phyloP scores from a whole-genome alignment of 2,797 vertebrate species.

The Premnoplex brunnescens region DNA sequence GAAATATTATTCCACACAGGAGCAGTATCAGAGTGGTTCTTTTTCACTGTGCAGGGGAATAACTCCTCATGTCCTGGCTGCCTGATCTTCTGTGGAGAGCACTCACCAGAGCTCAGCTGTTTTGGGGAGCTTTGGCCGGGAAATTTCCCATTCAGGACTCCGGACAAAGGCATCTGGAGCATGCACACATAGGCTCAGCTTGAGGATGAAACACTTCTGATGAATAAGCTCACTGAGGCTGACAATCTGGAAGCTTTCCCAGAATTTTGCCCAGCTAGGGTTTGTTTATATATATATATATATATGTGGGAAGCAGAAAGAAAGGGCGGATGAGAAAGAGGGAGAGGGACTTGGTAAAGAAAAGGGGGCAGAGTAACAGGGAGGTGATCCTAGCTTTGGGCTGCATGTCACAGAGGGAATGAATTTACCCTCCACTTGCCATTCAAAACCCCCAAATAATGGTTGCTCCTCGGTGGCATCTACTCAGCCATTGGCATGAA shows the following conservation, averaged over 20 bases:
- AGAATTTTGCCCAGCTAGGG: conserved; percentile 30
- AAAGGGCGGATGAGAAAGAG: background rate
- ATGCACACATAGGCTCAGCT: conserved; percentile 9
- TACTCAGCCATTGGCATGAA: background rate
- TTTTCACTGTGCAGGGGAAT: background rate
- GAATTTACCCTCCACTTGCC: background rate
- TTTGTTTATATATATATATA: conserved; percentile 10
- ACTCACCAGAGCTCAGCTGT: conserved; percentile 28
- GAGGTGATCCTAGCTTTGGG: background rate
- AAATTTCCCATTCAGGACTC: conserved; percentile 32
- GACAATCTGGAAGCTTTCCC: conserved; percentile 51
- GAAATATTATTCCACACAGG: background rate
- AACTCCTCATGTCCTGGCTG: background rate
- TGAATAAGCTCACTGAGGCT: conserved; percentile 61
- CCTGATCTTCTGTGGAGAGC: background rate
- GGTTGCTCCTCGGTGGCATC: background rate
- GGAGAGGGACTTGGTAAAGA: background rate
- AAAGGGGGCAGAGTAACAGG: background rate
- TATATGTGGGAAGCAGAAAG: background rate
- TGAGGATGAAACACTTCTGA: conserved; percentile 31
- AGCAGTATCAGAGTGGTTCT: background rate
- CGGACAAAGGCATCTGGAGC: conserved; percentile 49
- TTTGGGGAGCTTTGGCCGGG: background rate
- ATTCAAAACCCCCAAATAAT: background rate
- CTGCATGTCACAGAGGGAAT: background rate